Conservation (phyloP, 2,113 vertebrate species). For the Mustelus asterias region DNA sequence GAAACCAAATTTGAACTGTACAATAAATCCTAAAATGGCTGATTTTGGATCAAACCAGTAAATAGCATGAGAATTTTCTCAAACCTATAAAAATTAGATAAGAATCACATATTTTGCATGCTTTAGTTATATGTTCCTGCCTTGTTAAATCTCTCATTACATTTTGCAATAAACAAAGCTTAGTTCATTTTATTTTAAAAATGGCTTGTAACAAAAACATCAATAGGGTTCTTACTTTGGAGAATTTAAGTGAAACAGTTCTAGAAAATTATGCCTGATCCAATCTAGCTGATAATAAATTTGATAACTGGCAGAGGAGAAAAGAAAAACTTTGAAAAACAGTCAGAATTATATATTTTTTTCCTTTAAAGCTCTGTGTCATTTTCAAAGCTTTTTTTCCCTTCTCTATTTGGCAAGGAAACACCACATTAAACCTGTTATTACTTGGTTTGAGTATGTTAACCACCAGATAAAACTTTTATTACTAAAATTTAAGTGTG, state of each 20-base stretch:
- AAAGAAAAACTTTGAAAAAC: not conserved
- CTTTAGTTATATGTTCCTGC: not conserved
- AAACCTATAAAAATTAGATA: not conserved
- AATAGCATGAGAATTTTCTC: not conserved
- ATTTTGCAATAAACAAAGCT: not conserved
- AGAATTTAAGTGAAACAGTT: not conserved
- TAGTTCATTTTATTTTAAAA: not conserved
- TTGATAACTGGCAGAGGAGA: not conserved
- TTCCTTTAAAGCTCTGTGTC: not conserved
- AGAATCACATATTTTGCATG: not conserved
- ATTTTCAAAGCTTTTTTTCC: not conserved
- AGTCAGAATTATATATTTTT: not conserved
- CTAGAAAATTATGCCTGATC: not conserved
- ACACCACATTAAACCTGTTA: not conserved
- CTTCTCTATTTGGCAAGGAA: not conserved
- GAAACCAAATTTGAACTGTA: not conserved
- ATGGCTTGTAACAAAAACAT: not conserved
- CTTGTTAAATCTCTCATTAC: slow-evolving; percentile 1
- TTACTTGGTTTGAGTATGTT: not conserved
- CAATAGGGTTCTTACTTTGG: not conserved
- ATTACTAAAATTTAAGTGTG: not conserved
- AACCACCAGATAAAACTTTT: not conserved
- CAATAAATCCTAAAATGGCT: not conserved
- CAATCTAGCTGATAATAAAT: not conserved
- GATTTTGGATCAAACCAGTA: not conserved